Base-by-base conservation (phyloP, 2,113 vertebrate species). In the Tor tambroides region DNA sequence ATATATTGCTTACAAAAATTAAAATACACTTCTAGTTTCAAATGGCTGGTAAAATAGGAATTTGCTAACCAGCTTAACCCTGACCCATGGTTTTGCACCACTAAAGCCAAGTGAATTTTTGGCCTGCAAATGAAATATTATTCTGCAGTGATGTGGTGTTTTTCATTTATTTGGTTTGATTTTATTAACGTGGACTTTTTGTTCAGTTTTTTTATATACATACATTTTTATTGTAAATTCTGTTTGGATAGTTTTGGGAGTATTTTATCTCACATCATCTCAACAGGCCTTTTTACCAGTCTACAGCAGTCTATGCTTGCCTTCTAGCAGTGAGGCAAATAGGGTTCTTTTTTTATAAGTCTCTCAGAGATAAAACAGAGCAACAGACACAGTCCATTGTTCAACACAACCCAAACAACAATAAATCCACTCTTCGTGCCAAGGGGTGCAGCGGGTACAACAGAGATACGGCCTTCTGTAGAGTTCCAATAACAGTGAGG, bases 351-450 rank as follows among this genome's bases (percentile, higher is more conserved):
- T 56, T 28, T 77, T 78, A 38, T 51, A 54, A 80, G 74, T 26
- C 56, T 80, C 35, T 14, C 79, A 41, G 30, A 75, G 51, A 83
- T 83, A 65, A 83, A 61, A 79, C 76, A 74, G 76, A 84, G 63
- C 6, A 82, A 84, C 41, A 32, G 80, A 89, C 30, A 30, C 59
- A 84, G 81, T 26, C 89, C 76, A 88, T 90, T 90, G 89, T 90
- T 88, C 87, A 86, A 82, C 83, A 72, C 51, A 43, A 82, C 86
- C 85, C 85, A 90, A 88, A 87, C 79, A 83, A 80, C 76, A 82
- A 86, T 90, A 88, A 90, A 90, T 87, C 49, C 75, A 46, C 38
- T 78, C 61, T 43, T 5, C 32, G 61, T 82, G 81, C 80, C 89
- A 77, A 81, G 85, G 86, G 87, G 41, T 74, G 85, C 75, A 67